These are phyloP conservation scores for Pterostichus madidus DNA, from an alignment of 2,888 invertebrate species.

Conservation along the genomic window DNA sequence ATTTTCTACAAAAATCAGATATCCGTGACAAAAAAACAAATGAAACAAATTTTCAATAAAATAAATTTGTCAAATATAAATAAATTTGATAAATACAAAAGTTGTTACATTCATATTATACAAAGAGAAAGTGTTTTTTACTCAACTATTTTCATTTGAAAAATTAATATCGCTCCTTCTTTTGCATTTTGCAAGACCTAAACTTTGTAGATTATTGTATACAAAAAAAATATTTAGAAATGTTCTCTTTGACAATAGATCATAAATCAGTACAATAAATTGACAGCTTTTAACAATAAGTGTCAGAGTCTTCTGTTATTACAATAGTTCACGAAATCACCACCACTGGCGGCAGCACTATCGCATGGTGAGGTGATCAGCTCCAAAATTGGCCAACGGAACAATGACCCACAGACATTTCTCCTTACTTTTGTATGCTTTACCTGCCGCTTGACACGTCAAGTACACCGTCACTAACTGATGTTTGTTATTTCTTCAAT, in stretches of 20 bases:
- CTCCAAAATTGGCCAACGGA: constrained; percentile 55
- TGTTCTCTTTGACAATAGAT: constrained; percentile 53
- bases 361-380: background rate
- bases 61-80: no score
- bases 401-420: constrained; percentile 48
- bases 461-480: constrained; percentile 10
- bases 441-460: constrained; percentile 7
- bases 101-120: no score
- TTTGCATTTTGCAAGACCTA: no score
- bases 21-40: no score
- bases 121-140: no score
- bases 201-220: no score
- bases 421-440: constrained; percentile 14
- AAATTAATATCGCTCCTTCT: no score
- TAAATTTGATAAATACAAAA: no score
- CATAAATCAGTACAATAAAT: constrained; percentile 62
- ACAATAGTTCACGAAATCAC: constrained; percentile 34
- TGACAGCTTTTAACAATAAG: constrained; percentile 62
- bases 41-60: no score
- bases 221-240: constrained; percentile 34
- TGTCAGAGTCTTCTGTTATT: constrained; percentile 48
- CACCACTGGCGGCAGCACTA: constrained; percentile 37
- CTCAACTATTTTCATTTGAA: no score
- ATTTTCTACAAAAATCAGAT: no score
- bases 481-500: constrained; percentile 11